Base-by-base conservation (phyloP, 2,888 invertebrate genomes). In the Orthosia gracilis region DNA sequence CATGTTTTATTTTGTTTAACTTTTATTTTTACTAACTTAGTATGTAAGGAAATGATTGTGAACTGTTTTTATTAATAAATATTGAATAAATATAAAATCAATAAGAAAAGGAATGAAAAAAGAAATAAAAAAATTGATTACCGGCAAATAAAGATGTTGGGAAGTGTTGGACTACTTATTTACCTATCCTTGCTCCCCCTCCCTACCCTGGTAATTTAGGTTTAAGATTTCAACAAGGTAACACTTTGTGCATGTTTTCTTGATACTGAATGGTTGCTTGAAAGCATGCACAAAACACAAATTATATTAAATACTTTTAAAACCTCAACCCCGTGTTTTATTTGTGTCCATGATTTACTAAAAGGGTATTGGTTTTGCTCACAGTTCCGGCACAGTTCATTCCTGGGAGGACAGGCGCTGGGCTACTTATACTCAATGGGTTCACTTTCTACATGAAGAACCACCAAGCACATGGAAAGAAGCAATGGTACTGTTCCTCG, bases 371-470 rank as follows among this genome's bases (percentile, higher is more conserved):
- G 90, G 92, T 92, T 93, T 91, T 89, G 86, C 90, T 89, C 89
- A 92, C 96, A 95, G 96, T 96, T 88, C 96, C 95, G 71, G 96
- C 96, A 12, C 94, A 94, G 87, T 96, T 96, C 83, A 96, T 96
- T 76, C 96, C 96, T 1, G 96, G 96, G 49, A 86, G 96, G 64
- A 96, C 96, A 0, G 96, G 96, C 0, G 95, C 96, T 4, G 95
- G 96, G 0, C 87, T 96, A 4, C 89, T 96, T 18, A 94, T 96
- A 80, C 91, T 96, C 49, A 95, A 96, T 18, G 96, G 96, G 0
- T 96, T 96, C 80, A 96, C 96, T 15, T 96, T 96, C 84, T 96
- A 96, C 76, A 95, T 96, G 96, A 96, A 96, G 85, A 96, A 96
- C 80, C 96, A 96, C 82, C 96, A 96, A 80, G 96, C 96, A 0